phyloP scores from a whole-genome alignment of 1,140 invertebrate genomes.

The Drosophila pachea region DNA sequence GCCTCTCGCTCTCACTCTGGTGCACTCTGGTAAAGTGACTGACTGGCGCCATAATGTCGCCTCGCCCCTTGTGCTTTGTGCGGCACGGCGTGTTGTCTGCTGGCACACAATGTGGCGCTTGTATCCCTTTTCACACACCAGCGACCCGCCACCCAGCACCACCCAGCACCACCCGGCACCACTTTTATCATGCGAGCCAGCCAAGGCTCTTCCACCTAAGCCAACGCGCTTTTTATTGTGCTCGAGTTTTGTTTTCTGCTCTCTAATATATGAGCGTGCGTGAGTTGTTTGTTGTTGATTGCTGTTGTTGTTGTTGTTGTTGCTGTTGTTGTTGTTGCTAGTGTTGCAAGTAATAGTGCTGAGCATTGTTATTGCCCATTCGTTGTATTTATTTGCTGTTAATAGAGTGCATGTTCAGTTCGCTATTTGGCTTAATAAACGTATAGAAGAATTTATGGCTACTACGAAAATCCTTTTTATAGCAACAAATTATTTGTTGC shows the following conservation, averaged over 20 bases:
- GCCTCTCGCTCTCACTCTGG: not conserved
- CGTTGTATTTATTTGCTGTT: conserved; percentile 45
- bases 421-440: conserved; percentile 5
- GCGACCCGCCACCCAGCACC: not conserved
- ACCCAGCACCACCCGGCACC: conserved; percentile 9
- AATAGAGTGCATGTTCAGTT: conserved; percentile 28
- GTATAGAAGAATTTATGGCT: conserved; percentile 19
- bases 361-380: conserved; percentile 41
- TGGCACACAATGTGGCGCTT: conserved; percentile 35
- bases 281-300: conserved; percentile 6
- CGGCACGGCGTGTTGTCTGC: conserved; percentile 28
- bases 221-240: conserved; percentile 63
- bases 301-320: conserved; percentile 33
- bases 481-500: conserved; percentile 10
- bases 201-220: conserved; percentile 47
- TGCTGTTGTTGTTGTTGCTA: conserved; percentile 27
- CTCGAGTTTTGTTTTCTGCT: conserved; percentile 18
- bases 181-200: conserved; percentile 16
- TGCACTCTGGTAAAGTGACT: conserved; percentile 50
- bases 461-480: conserved; percentile 4
- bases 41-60: conserved; percentile 75
- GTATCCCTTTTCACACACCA: conserved; percentile 49
- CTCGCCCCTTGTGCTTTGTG: conserved; percentile 28
- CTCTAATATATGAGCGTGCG: conserved; percentile 29
- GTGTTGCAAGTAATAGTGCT: conserved; percentile 53